Evolutionary conservation across 2,113 vertebrate species (phyloP).

Genomic region (Scomber japonicus): DNA sequence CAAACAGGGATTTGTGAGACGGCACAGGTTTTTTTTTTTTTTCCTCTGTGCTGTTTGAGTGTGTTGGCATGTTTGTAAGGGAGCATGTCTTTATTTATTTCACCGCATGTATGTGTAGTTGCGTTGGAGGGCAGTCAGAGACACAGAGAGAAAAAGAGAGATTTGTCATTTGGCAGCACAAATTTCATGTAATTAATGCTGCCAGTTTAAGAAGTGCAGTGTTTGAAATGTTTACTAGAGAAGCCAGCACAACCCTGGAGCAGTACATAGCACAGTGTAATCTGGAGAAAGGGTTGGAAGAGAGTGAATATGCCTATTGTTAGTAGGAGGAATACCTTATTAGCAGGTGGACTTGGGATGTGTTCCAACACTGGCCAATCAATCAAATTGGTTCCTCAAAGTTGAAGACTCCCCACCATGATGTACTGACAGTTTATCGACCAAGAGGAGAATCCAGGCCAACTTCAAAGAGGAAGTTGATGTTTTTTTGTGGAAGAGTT

Average conservation of each 20-base stretch:
- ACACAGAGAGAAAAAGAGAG: constrained; percentile 24
- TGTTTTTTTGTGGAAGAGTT: not conserved
- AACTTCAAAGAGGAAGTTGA: not conserved
- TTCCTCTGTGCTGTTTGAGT: constrained; percentile 24
- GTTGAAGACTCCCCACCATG: not conserved
- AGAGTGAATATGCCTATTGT: not conserved
- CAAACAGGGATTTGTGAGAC: constrained; percentile 43
- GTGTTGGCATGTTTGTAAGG: constrained; percentile 54
- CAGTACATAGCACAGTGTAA: not conserved
- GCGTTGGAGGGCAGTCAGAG: constrained; percentile 16
- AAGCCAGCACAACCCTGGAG: constrained; percentile 13
- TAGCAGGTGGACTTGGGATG: constrained; percentile 10
- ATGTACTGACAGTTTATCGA: constrained; percentile 5
- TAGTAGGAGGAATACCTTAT: not conserved
- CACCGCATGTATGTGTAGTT: constrained; percentile 35
- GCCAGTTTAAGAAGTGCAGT: constrained; percentile 9
- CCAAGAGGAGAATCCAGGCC: not conserved
- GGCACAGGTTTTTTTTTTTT: constrained; percentile 15
- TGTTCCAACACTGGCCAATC: not conserved
- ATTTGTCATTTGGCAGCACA: constrained; percentile 43
- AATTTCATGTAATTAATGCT: constrained; percentile 40
- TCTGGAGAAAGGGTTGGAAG: not conserved
- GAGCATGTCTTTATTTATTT: constrained; percentile 44
- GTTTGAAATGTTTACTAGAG: constrained; percentile 36
- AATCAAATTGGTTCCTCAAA: constrained; percentile 6